A percentile compares a stretch with the other conserved stretches of the same genome.
These are phyloP conservation scores for Malacoraja senta DNA, from an alignment of 2,797 vertebrate species.

Conservation along the genomic window DNA sequence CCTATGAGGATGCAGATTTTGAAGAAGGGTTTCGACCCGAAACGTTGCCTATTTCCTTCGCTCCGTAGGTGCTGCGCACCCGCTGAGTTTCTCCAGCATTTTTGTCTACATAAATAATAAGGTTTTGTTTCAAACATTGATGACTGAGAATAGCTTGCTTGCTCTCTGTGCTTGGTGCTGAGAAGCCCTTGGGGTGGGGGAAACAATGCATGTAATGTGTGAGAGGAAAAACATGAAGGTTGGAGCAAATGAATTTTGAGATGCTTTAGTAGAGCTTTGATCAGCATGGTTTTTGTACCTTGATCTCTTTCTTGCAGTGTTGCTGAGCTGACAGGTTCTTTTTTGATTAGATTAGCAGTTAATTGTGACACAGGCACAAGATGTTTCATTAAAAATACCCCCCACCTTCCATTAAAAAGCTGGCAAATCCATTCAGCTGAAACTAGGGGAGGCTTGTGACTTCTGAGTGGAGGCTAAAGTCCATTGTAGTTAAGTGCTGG, in stretches of 20 bases:
- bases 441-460: no score
- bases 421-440: no score
- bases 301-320: background rate
- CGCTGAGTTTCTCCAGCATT: no score
- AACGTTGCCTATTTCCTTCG: no score
- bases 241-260: background rate
- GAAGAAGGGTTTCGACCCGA: no score
- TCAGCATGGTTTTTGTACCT: background rate
- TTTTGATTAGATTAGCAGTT: background rate
- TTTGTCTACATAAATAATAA: background rate
- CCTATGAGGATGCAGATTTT: background rate
- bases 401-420: no score
- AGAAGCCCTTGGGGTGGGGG: background rate
- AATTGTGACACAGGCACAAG: background rate
- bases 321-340: conserved; percentile 1
- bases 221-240: background rate
- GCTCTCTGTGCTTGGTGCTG: background rate
- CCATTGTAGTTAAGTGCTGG: no score
- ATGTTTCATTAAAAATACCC: background rate
- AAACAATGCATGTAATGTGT: background rate
- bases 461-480: no score
- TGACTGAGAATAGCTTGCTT: background rate
- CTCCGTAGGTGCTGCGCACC: no score
- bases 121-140: background rate
- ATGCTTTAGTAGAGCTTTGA: background rate